Base-by-base conservation (phyloP, 2,113 vertebrate species). In the Toxotes jaculatrix region DNA sequence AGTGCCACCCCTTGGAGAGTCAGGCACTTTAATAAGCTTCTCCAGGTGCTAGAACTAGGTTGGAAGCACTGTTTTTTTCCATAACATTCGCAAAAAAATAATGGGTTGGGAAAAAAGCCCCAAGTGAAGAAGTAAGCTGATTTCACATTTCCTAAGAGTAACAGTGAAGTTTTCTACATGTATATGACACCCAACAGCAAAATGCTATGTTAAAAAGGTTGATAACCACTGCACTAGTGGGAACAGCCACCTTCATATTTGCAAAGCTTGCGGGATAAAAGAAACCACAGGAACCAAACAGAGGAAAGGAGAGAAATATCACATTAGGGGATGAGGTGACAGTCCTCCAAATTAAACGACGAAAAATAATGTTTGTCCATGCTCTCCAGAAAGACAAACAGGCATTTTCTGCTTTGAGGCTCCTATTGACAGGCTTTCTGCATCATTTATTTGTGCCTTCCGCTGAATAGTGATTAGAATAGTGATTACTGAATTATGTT, bases 1-100 rank as follows among this genome's bases (percentile, higher is more conserved):
- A 75, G 56, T 40, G 49, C 49, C 47, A 55, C 31, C 57, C 13
- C 38, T 47, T 87, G 17, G 43, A 79, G 75, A 71, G 38, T 56
- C 40, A 7, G 16, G 47, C n/a, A 51, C 66, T 57, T 56, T 59
- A 67, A 79, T 53, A 72, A 67, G 32, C 42, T 32, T 47, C 38
- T 78, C 27, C 78, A 79, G 70, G 65, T 82, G 69, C 42, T 67
- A 59, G 49, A 89, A 59, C 5, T 74, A 40, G 45, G 74, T 51
- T 74, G 31, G n/a, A 82, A 19, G 19, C 1, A 4, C 0, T 32
- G 17, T 42, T 47, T 51, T 27, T 62, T 61, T 40, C n/a, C 7
- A 17, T n/a, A 8, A 14, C n/a, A 55, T 73, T 49, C 32, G 31
- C 40, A 86, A 42, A 76, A 27, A 66, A 62, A 65, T 2, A 71